Percentiles rank a stretch among this genome's conserved stretches.
These are phyloP conservation scores for Muschampia plurimacula DNA, from an alignment of 2,888 invertebrate species.

Conservation along the genomic window DNA sequence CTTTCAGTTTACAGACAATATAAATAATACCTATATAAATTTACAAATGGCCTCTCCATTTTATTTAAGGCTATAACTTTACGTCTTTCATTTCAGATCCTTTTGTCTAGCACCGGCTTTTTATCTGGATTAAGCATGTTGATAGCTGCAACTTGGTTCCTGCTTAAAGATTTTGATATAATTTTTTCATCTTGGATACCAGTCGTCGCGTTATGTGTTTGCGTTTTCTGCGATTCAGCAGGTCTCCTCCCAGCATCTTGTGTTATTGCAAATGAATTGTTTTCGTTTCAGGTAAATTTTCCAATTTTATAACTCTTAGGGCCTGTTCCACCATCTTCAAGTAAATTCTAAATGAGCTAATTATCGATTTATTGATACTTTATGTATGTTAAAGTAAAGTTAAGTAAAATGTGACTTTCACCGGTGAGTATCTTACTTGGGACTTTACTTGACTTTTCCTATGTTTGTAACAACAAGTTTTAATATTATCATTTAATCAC, in stretches of 20 bases:
- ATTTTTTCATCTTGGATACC: conserved; percentile 50
- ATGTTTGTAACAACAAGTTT: too few relatives aligned
- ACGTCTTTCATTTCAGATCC: conserved; percentile 43
- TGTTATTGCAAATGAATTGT: conserved; percentile 68
- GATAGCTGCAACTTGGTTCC: conserved; percentile 50
- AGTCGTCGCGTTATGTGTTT: conserved; percentile 64
- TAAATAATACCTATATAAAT: too few relatives aligned
- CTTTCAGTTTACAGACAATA: too few relatives aligned
- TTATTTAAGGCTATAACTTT: background rate
- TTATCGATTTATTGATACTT: too few relatives aligned
- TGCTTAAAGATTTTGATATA: conserved; percentile 41
- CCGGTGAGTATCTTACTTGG: too few relatives aligned
- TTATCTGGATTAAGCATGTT: conserved; percentile 51
- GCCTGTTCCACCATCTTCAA: too few relatives aligned
- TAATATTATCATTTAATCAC: too few relatives aligned
- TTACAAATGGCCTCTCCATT: background rate
- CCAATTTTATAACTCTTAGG: too few relatives aligned
- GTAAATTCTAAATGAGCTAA: too few relatives aligned
- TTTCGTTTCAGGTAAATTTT: conserved; percentile 54
- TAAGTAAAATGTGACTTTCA: too few relatives aligned
- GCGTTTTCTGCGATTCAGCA: conserved; percentile 63
- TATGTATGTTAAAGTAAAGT: too few relatives aligned
- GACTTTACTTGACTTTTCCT: too few relatives aligned
- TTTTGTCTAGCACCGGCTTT: conserved; percentile 46
- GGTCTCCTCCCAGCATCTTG: conserved; percentile 70